Conservation (phyloP, 2,797 vertebrate species). For the Anniella stebbinsi region DNA sequence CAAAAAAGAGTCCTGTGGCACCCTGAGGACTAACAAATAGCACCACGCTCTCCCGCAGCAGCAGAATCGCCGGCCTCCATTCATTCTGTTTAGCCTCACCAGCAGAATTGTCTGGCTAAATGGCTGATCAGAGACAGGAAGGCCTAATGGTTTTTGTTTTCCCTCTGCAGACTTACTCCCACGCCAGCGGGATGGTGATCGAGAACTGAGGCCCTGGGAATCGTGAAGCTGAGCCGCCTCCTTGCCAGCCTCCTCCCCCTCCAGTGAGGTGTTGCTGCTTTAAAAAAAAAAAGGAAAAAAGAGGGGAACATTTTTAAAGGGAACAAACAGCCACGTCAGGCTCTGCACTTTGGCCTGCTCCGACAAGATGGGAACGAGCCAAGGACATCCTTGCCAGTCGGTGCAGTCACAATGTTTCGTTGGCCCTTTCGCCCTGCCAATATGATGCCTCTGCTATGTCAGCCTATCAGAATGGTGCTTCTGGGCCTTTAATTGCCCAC, state of each 20-base stretch:
- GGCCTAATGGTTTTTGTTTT: not conserved
- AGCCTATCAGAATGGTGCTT: not conserved
- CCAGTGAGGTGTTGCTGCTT: conserved; percentile 27
- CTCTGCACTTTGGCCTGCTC: conserved; percentile 1
- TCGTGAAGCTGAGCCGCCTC: conserved; percentile 20
- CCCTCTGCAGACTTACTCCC: conserved; percentile 67
- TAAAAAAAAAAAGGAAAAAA: not conserved
- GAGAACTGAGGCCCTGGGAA: conserved; percentile 61
- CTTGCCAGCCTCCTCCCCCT: conserved; percentile 39
- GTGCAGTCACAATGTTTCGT: too few relatives aligned
- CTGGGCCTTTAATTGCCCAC: not conserved
- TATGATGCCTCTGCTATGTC: not conserved
- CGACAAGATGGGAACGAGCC: conserved; percentile 63
- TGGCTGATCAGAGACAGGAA: not conserved
- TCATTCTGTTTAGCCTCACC: too few relatives aligned
- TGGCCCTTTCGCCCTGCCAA: not conserved
- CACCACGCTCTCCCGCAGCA: too few relatives aligned
- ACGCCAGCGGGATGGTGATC: conserved; percentile 67
- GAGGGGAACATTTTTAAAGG: too few relatives aligned
- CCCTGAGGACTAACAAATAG: not conserved
- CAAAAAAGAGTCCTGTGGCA: too few relatives aligned
- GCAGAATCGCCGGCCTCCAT: too few relatives aligned
- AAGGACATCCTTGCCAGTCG: not conserved
- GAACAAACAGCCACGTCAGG: not conserved
- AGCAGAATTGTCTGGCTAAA: not conserved